Base-by-base conservation (phyloP, 2,888 invertebrate genomes). In the Schizaphis graminum region DNA sequence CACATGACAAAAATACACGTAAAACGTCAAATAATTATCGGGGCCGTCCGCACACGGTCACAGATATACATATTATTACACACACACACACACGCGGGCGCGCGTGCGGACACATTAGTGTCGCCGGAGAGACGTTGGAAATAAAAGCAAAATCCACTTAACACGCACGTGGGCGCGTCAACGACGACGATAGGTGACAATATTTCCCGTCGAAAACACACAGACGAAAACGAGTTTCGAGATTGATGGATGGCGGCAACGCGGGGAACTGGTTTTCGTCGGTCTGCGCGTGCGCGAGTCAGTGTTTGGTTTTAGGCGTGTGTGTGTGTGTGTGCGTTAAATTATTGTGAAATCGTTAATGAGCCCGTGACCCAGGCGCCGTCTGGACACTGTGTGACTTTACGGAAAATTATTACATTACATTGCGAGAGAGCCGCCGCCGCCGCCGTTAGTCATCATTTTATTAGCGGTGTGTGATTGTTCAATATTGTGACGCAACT, bases 101-200 rank as follows among this genome's bases (percentile, higher is more conserved):
- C 53, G 49, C 53, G 53, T 21, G 53, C 53, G 53, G n/a, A 28
- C 77, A 47, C 89, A 84, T 89, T 92, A 89, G 85, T 53, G 21
- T 28, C 21, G 77, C n/a, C 35, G n/a, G 47, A 13, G 26, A 49
- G 44, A 28, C 44, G 44, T 57, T 77, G 92, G 92, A 56, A 94
- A 86, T 94, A 91, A 94, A 94, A 94, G 91, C 94, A 94, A 94
- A 94, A 94, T 91, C 90, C 94, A 94, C 94, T 94, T 94, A 94
- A 91, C 85, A 47, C 85, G 35, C 85, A 94, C 94, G 91, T 94
- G 90, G 94, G 91, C 67, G 94, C 94, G 94, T 86, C 91, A 44
- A n/a, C 90, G 49, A 7, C 91, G 91, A 41, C 92, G 57, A 89
- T 93, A 87, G 94, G 94, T 94, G 94, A 94, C 94, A 91, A 94